These are phyloP conservation scores for Icerya purchasi DNA, from an alignment of 2,888 invertebrate species.

Conservation along the genomic window DNA sequence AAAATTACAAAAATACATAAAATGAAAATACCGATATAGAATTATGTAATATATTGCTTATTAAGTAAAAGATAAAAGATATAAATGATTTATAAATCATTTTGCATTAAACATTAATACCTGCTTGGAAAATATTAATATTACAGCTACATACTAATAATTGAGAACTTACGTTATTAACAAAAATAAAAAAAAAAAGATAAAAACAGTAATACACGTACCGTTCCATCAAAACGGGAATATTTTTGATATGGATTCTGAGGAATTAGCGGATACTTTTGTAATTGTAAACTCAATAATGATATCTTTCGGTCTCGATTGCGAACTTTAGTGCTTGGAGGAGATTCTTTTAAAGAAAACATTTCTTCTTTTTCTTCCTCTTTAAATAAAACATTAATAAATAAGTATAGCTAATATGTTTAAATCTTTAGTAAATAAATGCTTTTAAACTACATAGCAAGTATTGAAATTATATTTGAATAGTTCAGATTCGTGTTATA, in stretches of 20 bases:
- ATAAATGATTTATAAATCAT: too few species aligned
- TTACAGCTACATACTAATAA: constrained; percentile 3
- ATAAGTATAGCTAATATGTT: constrained; percentile 2
- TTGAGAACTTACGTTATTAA: neutral
- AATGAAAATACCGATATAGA: too few species aligned
- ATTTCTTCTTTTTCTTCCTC: constrained; percentile 35
- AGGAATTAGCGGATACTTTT: constrained; percentile 51
- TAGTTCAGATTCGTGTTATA: too few species aligned
- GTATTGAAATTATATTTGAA: too few species aligned
- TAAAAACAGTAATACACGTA: constrained; percentile 15
- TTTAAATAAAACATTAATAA: constrained; percentile 17
- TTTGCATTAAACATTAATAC: too few species aligned
- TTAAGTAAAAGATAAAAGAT: too few species aligned
- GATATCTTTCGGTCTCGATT: constrained; percentile 28
- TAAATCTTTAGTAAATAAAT: too few species aligned
- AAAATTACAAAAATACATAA: too few species aligned
- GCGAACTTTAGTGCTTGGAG: constrained; percentile 27
- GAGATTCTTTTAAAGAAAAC: constrained; percentile 29
- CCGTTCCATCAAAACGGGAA: constrained; percentile 77
- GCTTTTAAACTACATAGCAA: too few species aligned
- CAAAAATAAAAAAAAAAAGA: neutral
- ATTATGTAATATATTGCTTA: too few species aligned
- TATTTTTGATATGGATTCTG: constrained; percentile 74
- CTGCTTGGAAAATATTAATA: neutral
- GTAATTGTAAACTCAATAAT: constrained; percentile 48